Conservation (phyloP, 2,113 vertebrate genomes). For the Mellivora capensis region DNA sequence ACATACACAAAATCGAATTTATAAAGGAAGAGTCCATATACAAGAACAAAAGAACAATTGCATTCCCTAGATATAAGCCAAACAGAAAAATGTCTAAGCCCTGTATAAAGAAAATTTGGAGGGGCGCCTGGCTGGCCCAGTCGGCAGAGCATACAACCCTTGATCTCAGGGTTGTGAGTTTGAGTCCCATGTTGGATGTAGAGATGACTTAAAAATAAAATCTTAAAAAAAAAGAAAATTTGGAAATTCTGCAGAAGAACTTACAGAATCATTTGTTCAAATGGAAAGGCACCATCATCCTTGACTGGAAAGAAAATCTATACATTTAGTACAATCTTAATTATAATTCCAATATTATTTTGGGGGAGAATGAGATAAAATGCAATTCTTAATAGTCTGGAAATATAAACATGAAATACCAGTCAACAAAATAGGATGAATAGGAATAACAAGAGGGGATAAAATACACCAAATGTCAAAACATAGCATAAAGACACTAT, state of each 20-base stretch:
- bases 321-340: not conserved
- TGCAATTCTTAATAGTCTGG: not conserved
- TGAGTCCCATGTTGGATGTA: not conserved
- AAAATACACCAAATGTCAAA: not conserved
- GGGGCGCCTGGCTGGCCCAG: not conserved
- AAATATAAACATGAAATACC: not conserved
- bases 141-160: not conserved
- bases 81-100: not conserved
- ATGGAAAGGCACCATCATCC: not conserved
- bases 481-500: not conserved
- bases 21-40: not conserved
- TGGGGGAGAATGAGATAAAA: not conserved
- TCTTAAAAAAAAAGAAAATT: not conserved
- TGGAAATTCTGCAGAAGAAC: not conserved
- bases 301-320: constrained; percentile 3
- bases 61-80: not conserved
- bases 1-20: not conserved
- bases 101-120: not conserved
- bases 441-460: not conserved
- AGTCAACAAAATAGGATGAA: constrained; percentile 3
- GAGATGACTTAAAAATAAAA: not conserved
- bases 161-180: not conserved
- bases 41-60: not conserved
- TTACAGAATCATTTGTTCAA: not conserved
- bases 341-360: not conserved